A percentile compares a stretch with the other conserved stretches of the same genome.
These are phyloP conservation scores for Cataglyphis cursor DNA, from an alignment of 2,888 invertebrate species.

Conservation along the genomic window DNA sequence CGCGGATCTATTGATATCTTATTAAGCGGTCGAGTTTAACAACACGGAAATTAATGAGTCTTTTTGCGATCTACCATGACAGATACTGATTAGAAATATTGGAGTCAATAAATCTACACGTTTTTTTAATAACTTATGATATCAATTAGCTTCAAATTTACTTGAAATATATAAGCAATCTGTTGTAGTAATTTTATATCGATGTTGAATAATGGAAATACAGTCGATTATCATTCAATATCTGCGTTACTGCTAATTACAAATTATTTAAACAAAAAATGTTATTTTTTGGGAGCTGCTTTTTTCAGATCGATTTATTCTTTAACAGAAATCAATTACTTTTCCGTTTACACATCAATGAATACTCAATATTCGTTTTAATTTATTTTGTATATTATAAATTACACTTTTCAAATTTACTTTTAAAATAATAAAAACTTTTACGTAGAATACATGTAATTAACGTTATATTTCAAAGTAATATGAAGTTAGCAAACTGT, in stretches of 20 bases:
- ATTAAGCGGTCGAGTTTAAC: slow-evolving; percentile 37
- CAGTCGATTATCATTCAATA: not conserved
- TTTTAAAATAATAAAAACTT: not conserved
- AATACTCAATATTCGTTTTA: not conserved
- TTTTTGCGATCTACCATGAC: not conserved
- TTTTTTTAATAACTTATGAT: not conserved
- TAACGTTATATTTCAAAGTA: not conserved
- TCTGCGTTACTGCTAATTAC: not conserved
- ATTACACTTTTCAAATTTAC: not conserved
- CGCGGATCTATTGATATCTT: slow-evolving; percentile 39
- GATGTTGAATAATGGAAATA: not conserved
- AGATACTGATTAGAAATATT: not conserved
- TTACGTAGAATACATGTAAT: not conserved
- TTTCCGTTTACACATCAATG: slow-evolving; percentile 1
- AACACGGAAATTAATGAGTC: slow-evolving; percentile 17
- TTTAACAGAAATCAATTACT: not conserved
- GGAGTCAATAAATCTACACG: not conserved
- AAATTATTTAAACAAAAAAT: not conserved
- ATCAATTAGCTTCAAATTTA: not conserved
- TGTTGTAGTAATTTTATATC: not conserved
- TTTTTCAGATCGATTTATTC: not conserved
- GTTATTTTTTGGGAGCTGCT: not conserved
- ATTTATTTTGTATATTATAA: not conserved
- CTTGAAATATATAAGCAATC: not conserved
- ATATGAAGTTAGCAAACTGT: not conserved